Conservation (phyloP, 1,140 invertebrate genomes). For the Papilio polyxenes region DNA sequence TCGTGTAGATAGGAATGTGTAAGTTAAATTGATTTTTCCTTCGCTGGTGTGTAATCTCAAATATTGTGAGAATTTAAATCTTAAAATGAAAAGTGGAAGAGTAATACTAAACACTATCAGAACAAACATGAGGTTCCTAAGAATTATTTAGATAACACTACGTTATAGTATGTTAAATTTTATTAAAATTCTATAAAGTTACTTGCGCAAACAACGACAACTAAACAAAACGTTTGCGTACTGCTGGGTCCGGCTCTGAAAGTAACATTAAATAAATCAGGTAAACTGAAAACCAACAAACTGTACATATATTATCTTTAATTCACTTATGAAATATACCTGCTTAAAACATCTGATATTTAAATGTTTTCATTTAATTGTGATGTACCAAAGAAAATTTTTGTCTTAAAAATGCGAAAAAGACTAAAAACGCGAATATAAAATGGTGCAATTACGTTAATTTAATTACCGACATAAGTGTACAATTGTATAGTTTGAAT, state of each 20-base stretch:
- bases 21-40: no score
- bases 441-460: not conserved
- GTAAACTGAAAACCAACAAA: not conserved
- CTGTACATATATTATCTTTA: not conserved
- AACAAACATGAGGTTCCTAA: no score
- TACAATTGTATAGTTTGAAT: not conserved
- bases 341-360: not conserved
- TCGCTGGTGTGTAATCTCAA: no score
- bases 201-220: not conserved
- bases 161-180: not conserved
- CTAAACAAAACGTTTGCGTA: not conserved
- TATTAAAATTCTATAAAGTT: not conserved
- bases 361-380: not conserved
- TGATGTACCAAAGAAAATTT: no score
- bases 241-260: not conserved
- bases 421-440: not conserved
- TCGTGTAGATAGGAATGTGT: no score
- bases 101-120: no score
- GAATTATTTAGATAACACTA: not conserved
- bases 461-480: not conserved
- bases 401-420: not conserved
- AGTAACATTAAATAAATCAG: not conserved
- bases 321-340: not conserved
- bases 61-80: no score
- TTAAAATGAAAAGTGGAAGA: no score